A percentile compares a stretch with the other conserved stretches of the same genome.
Conservation (phyloP, 2,113 vertebrate species). For the Anas platyrhynchos region DNA sequence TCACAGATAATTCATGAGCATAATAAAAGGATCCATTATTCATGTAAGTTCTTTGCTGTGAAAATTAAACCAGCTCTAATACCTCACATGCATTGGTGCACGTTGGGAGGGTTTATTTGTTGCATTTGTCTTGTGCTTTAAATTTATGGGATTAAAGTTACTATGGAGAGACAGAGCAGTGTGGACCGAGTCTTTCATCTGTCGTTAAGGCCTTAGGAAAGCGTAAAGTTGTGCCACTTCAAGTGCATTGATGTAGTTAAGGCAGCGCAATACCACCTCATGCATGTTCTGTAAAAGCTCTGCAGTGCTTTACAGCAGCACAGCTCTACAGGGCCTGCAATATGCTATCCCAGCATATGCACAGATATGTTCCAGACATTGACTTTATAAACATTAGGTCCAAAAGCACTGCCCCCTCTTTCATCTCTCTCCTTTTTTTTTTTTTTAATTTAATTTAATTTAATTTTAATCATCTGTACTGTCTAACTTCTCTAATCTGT, state of each 20-base stretch:
- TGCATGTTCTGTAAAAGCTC: not conserved
- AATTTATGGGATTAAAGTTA: constrained; percentile 26
- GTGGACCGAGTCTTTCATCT: not conserved
- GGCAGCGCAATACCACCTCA: not conserved
- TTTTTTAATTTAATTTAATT: not conserved
- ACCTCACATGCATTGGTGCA: not conserved
- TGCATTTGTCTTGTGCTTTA: constrained; percentile 15
- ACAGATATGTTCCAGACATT: not conserved
- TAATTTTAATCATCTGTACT: not conserved
- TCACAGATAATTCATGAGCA: constrained; percentile 65
- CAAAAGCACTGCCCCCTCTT: not conserved
- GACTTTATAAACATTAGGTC: not conserved
- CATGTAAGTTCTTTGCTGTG: constrained; percentile 45
- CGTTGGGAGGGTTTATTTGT: constrained; percentile 49
- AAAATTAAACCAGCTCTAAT: constrained; percentile 57
- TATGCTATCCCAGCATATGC: not conserved
- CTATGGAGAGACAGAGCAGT: not conserved
- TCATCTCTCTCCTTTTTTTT: not conserved
- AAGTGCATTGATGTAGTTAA: not conserved
- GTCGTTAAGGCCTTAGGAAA: not conserved
- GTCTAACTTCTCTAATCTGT: not conserved
- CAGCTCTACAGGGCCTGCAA: not conserved
- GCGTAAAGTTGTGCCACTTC: not conserved
- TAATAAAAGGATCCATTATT: constrained; percentile 68
- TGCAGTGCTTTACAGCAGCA: not conserved